phyloP scores from a whole-genome alignment of 2,113 vertebrate species.

The Myocastor coypus region DNA sequence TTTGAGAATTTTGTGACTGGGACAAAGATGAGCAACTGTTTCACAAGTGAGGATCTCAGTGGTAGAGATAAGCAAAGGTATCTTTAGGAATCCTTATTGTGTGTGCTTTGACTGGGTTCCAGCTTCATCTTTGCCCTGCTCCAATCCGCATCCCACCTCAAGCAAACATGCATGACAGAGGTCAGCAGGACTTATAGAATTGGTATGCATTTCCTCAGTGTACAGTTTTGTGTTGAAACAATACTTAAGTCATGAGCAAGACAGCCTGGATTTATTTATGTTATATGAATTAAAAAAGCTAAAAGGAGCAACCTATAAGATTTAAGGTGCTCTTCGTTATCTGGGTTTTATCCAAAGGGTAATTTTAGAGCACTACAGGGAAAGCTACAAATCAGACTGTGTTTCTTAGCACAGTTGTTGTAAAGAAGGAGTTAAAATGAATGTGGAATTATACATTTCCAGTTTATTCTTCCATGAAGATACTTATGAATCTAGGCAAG shows the following conservation, averaged over 20 bases:
- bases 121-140: background rate
- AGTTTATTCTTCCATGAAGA: background rate
- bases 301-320: background rate
- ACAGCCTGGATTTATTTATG: background rate
- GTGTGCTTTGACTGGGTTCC: background rate
- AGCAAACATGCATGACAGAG: background rate
- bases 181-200: background rate
- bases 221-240: background rate
- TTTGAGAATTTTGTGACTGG: constrained; percentile 5
- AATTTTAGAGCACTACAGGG: background rate
- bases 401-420: background rate
- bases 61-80: background rate
- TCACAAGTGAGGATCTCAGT: background rate
- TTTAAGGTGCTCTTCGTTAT: background rate
- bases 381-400: background rate
- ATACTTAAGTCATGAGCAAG: background rate
- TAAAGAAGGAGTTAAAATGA: constrained; percentile 7
- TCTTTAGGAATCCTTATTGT: background rate
- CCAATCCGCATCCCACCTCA: background rate
- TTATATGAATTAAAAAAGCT: background rate
- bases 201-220: background rate
- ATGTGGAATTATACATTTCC: background rate
- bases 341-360: constrained; percentile 22
- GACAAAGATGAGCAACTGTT: background rate
- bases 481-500: background rate